These are phyloP conservation scores for Melanotaenia parkinsoni DNA, from an alignment of 2,797 vertebrate genomes.

Conservation along the genomic window DNA sequence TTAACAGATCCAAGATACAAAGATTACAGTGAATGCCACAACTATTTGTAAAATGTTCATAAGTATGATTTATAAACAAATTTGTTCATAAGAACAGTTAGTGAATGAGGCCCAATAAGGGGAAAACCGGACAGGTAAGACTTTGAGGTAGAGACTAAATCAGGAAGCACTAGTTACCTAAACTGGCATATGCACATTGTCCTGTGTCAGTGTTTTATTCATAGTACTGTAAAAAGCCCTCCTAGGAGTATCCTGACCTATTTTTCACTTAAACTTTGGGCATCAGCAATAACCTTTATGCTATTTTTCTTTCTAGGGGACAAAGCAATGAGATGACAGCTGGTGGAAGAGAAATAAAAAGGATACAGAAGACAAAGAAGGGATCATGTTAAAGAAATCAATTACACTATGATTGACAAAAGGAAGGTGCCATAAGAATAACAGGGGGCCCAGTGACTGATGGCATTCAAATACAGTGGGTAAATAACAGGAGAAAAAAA, in stretches of 20 bases:
- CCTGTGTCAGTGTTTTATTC: constrained; percentile 16
- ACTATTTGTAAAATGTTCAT: too few species aligned
- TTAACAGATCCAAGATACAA: too few species aligned
- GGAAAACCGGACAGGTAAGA: constrained; percentile 18
- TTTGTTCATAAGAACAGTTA: background rate
- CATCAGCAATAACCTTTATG: constrained; percentile 14
- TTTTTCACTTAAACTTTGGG: constrained; percentile 38
- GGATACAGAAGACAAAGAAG: constrained; percentile 13
- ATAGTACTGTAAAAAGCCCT: constrained; percentile 29
- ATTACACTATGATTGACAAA: constrained; percentile 11
- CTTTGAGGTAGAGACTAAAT: constrained; percentile 10
- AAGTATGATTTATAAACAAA: too few species aligned
- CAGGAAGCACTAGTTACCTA: background rate
- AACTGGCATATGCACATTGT: constrained; percentile 12
- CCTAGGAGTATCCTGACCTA: constrained; percentile 9
- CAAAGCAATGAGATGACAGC: background rate
- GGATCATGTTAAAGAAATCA: constrained; percentile 16
- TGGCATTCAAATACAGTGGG: constrained; percentile 23
- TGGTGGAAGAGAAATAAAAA: constrained; percentile 8
- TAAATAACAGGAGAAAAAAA: constrained; percentile 16
- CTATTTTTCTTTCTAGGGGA: constrained; percentile 14
- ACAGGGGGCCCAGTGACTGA: constrained; percentile 20
- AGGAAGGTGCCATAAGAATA: constrained; percentile 2
- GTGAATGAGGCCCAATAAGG: too few species aligned
- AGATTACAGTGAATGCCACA: too few species aligned